Conservation (phyloP, 64 coral and sea anemone species). For the Dendronephthya gigantea region DNA sequence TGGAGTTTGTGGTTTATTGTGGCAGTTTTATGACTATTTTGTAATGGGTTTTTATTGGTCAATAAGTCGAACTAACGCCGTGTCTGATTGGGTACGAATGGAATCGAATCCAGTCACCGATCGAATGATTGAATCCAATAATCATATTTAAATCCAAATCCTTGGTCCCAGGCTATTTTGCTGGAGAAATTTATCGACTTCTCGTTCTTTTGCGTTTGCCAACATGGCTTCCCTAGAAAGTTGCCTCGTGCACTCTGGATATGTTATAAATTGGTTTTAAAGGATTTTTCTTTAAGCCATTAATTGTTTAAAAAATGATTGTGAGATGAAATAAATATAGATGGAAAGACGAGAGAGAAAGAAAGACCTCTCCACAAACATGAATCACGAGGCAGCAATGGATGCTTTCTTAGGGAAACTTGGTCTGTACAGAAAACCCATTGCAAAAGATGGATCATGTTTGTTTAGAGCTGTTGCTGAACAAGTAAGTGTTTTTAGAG, state of each 20-base stretch:
- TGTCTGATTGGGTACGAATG: not conserved
- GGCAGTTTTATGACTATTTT: not conserved
- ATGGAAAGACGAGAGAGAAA: slow-evolving; percentile 7
- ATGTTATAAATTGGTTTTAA: not conserved
- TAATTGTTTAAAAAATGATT: not conserved
- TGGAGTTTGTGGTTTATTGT: no score
- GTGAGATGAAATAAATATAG: not conserved
- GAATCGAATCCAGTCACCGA: no score
- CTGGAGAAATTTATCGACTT: not conserved
- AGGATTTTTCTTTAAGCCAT: not conserved
- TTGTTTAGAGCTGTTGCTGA: slow-evolving; percentile 97
- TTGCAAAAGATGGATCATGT: slow-evolving; percentile 96
- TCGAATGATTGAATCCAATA: no score
- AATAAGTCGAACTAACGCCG: not conserved
- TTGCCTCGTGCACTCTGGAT: not conserved
- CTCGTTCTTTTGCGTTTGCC: not conserved
- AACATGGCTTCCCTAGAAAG: not conserved
- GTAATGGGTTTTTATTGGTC: not conserved
- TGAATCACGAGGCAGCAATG: slow-evolving; percentile 64
- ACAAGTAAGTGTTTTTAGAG: slow-evolving; percentile 48
- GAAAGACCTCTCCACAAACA: slow-evolving; percentile 22
- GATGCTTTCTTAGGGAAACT: slow-evolving; percentile 56
- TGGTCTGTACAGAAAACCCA: slow-evolving; percentile 72
- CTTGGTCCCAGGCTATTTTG: not conserved
- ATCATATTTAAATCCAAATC: no score